These are phyloP conservation scores for Fistularia tabacaria DNA, from an alignment of 2,797 vertebrate genomes.

Conservation along the genomic window DNA sequence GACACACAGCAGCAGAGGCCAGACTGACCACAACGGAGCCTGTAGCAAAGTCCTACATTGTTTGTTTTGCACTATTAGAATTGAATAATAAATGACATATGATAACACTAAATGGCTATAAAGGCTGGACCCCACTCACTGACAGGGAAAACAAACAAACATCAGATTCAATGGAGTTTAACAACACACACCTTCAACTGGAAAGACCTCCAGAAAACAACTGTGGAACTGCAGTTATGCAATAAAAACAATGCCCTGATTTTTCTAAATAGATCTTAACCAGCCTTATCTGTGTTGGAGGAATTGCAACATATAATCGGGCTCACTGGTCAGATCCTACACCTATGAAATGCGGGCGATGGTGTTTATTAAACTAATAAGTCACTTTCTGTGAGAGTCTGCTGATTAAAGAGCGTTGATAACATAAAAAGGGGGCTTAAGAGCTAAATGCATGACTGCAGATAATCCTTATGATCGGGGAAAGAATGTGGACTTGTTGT, in stretches of 20 bases:
- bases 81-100: conserved; percentile 1
- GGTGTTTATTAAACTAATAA: neutral
- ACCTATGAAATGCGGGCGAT: neutral
- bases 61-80: conserved; percentile 10
- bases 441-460: conserved; percentile 51
- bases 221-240: neutral
- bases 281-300: conserved; percentile 17
- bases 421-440: conserved; percentile 28
- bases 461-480: conserved; percentile 56
- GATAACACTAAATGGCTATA: conserved; percentile 7
- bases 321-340: neutral
- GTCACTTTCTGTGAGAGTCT: conserved; percentile 21
- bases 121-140: neutral
- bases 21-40: neutral
- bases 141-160: too few relatives aligned
- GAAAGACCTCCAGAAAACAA: too few relatives aligned
- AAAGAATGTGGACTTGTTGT: conserved; percentile 35
- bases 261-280: conserved; percentile 11
- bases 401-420: conserved; percentile 10
- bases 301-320: too few relatives aligned
- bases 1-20: too few relatives aligned
- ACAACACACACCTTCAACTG: too few relatives aligned
- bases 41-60: neutral
- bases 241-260: conserved; percentile 2
- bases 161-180: too few relatives aligned